Percentiles rank a stretch among this genome's conserved stretches.
phyloP scores from a whole-genome alignment of 1,140 invertebrate species.

The Drosophila jambulina region DNA sequence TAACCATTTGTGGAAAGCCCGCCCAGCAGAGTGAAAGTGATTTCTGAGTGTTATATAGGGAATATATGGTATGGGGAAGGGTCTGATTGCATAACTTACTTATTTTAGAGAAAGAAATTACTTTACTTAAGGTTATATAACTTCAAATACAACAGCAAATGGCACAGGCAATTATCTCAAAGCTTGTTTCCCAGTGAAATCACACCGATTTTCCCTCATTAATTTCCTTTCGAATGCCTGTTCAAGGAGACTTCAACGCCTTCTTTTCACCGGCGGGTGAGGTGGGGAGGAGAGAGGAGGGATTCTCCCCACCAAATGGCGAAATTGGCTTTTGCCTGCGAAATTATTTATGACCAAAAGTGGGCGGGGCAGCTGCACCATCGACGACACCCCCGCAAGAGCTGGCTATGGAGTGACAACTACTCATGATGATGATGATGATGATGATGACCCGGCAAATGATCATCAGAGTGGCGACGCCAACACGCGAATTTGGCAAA shows the following conservation, averaged over 20 bases:
- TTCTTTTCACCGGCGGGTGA: slow-evolving; percentile 1
- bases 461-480: slow-evolving; percentile 46
- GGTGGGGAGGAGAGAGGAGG: background rate
- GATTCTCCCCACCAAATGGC: slow-evolving; percentile 29
- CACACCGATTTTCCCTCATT: slow-evolving; percentile 18
- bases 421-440: slow-evolving; percentile 16
- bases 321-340: slow-evolving; percentile 45
- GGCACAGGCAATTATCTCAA: background rate
- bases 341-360: slow-evolving; percentile 49
- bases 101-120: background rate
- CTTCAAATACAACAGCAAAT: background rate
- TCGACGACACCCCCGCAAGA: slow-evolving; percentile 60
- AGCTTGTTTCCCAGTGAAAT: background rate
- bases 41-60: background rate
- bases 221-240: slow-evolving; percentile 21
- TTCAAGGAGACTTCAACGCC: slow-evolving; percentile 21
- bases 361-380: slow-evolving; percentile 45
- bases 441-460: slow-evolving; percentile 12
- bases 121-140: background rate
- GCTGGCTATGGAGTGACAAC: slow-evolving; percentile 43
- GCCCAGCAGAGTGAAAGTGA: background rate
- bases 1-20: slow-evolving; percentile 7
- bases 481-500: slow-evolving; percentile 75
- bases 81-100: background rate
- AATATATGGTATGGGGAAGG: background rate